These are phyloP conservation scores for Scaptomyza graminum DNA, from an alignment of 1,140 invertebrate species.

Conservation along the genomic window DNA sequence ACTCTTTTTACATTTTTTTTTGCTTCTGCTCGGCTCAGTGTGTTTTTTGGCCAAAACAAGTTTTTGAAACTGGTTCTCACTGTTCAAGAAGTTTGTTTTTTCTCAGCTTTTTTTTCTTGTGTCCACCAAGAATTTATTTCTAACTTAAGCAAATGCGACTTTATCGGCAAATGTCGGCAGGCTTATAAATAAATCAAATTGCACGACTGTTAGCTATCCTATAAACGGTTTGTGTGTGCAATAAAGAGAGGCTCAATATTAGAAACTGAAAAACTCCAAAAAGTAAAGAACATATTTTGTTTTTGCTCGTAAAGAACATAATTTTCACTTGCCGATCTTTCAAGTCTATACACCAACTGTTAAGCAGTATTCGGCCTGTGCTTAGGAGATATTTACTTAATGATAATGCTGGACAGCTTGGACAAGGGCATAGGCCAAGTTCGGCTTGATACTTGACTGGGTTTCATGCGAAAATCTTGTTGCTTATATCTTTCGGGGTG, in stretches of 20 bases:
- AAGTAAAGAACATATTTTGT: too few species aligned
- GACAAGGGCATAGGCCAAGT: constrained; percentile 37
- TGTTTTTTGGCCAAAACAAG: constrained; percentile 68
- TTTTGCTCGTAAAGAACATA: neutral
- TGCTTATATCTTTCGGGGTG: too few species aligned
- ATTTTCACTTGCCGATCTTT: neutral
- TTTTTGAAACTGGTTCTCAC: constrained; percentile 60
- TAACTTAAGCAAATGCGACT: constrained; percentile 71
- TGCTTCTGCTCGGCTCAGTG: constrained; percentile 23
- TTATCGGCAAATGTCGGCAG: constrained; percentile 45
- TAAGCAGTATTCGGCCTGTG: neutral
- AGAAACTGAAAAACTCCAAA: neutral
- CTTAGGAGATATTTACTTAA: constrained; percentile 48
- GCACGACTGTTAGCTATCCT: constrained; percentile 33
- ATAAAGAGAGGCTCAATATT: neutral
- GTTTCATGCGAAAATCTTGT: constrained; percentile 23
- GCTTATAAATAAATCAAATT: constrained; percentile 22
- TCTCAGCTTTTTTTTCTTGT: constrained; percentile 15
- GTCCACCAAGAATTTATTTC: constrained; percentile 70
- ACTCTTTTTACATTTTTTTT: constrained; percentile 23
- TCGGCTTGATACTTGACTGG: constrained; percentile 30
- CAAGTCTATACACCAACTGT: neutral
- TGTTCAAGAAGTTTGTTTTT: neutral
- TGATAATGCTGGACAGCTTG: constrained; percentile 46
- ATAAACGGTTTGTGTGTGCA: constrained; percentile 1